phyloP scores from a whole-genome alignment of 2,797 vertebrate genomes.

The Oreochromis mossambicus region DNA sequence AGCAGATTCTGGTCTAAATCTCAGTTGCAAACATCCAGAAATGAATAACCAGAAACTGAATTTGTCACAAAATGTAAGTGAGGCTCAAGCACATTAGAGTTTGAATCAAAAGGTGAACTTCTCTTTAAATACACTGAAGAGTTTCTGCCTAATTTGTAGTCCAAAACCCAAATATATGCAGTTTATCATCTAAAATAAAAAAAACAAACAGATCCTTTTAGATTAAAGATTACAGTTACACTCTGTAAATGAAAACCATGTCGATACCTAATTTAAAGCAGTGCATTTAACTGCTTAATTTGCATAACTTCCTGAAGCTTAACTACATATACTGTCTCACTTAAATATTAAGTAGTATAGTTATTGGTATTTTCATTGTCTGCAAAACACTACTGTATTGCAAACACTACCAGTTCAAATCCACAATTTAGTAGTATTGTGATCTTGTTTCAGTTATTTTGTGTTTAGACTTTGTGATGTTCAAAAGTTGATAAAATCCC shows the following conservation, averaged over 20 bases:
- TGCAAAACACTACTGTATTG: not conserved
- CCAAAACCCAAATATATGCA: not conserved
- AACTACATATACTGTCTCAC: not conserved
- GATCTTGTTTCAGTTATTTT: not conserved
- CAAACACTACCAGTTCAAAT: not conserved
- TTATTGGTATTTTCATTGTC: not conserved
- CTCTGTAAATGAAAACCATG: not conserved
- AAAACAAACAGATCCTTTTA: rapidly evolving
- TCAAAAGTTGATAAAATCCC: not conserved
- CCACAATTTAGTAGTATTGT: not conserved
- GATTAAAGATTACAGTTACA: not conserved
- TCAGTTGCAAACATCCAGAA: not conserved
- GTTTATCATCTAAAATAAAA: not conserved
- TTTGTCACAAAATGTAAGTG: not conserved
- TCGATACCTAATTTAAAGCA: rapidly evolving
- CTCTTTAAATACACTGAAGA: not conserved
- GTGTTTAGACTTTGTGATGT: not conserved
- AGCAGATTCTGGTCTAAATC: not conserved
- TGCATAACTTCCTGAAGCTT: not conserved
- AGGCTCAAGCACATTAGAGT: not conserved
- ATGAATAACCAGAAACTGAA: not conserved
- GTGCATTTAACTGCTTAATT: not conserved
- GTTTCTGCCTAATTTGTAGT: not conserved
- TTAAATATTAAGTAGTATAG: not conserved
- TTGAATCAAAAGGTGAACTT: not conserved